Evolutionary conservation across 2,888 invertebrate species (phyloP).

Genomic region (Stegana nigrithorax): DNA sequence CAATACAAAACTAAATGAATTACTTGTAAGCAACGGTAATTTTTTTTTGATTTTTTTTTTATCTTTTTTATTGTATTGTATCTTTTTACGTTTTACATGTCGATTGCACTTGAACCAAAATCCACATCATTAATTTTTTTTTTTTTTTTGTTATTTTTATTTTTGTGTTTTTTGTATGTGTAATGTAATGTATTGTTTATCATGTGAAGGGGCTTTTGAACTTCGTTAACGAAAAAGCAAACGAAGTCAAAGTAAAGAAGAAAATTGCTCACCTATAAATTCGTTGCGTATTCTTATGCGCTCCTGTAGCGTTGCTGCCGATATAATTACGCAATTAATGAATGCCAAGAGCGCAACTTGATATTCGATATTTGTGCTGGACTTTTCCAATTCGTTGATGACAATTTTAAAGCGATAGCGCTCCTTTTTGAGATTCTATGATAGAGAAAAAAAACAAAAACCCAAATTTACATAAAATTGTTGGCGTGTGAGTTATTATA

Average conservation of each 20-base stretch:
- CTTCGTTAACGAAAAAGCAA: neutral
- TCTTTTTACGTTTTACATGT: too few relatives aligned
- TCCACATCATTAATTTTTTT: neutral
- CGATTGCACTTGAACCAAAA: constrained; percentile 4
- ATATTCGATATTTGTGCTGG: constrained; percentile 82
- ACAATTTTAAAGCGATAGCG: constrained; percentile 90
- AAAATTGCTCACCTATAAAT: constrained; percentile 83
- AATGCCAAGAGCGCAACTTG: constrained; percentile 93
- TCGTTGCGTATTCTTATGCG: constrained; percentile 90
- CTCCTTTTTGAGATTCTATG: constrained; percentile 84
- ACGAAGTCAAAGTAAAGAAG: neutral
- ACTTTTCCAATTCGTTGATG: constrained; percentile 86
- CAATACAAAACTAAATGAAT: too few relatives aligned
- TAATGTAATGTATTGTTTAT: too few relatives aligned
- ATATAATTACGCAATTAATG: constrained; percentile 95
- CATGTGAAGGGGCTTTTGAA: too few relatives aligned
- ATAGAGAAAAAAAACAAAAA: neutral
- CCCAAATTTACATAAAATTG: neutral
- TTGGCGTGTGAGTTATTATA: neutral
- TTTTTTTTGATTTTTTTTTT: neutral
- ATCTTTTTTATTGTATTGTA: too few relatives aligned
- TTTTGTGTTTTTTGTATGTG: neutral
- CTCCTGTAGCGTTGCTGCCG: constrained; percentile 87
- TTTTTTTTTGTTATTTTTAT: neutral
- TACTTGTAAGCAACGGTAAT: too few relatives aligned